A percentile compares a stretch with the other conserved stretches of the same genome.
These are phyloP conservation scores for Conger conger DNA, from an alignment of 2,113 vertebrate genomes.

Conservation along the genomic window DNA sequence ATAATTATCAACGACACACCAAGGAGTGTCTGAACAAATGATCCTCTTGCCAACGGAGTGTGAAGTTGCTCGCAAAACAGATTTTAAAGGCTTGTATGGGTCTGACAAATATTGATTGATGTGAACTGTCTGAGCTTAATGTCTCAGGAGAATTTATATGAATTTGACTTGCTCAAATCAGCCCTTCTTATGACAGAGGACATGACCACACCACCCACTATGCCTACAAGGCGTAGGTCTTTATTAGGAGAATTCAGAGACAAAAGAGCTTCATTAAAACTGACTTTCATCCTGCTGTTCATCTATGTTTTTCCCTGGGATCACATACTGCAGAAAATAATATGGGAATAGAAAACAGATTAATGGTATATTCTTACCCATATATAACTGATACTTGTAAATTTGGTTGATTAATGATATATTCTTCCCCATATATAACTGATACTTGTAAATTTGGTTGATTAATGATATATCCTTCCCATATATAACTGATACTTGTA, in stretches of 20 bases:
- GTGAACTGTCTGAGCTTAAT: no score
- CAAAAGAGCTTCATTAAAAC: not conserved
- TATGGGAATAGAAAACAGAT: not conserved
- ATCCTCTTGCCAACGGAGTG: not conserved
- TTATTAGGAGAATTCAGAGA: not conserved
- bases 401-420: not conserved
- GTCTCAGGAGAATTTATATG: not conserved
- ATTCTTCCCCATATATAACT: no score
- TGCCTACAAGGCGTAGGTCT: not conserved
- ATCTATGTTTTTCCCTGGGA: not conserved
- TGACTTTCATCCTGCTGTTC: not conserved
- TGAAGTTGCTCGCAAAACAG: not conserved
- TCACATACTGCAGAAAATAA: not conserved
- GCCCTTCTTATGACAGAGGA: not conserved
- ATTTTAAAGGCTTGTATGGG: not conserved
- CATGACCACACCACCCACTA: not conserved
- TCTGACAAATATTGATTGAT: not conserved
- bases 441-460: not conserved
- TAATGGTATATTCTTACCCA: not conserved
- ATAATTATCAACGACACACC: not conserved
- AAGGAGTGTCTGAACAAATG: not conserved
- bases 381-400: not conserved
- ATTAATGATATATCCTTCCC: not conserved
- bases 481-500: not conserved
- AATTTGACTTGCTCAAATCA: not conserved